A percentile compares a stretch with the other conserved stretches of the same genome.
Evolutionary conservation across 2,888 invertebrate species (phyloP).

Genomic region (Trisateles emortualis): DNA sequence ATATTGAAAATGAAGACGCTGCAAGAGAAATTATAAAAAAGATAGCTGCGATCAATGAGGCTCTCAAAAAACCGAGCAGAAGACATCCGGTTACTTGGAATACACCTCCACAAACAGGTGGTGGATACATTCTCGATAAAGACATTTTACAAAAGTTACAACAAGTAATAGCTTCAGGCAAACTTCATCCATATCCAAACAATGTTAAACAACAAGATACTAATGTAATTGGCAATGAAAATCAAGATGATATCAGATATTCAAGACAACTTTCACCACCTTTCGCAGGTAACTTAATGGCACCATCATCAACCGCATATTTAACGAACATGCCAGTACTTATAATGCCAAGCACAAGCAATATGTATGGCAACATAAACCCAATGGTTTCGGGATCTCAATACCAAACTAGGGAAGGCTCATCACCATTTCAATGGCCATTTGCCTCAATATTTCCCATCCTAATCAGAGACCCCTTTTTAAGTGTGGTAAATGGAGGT

Average conservation of each 20-base stretch:
- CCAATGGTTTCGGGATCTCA: constrained; percentile 44
- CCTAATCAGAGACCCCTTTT: constrained; percentile 85
- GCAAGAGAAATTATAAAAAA: constrained; percentile 83
- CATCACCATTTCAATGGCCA: constrained; percentile 74
- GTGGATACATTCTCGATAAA: constrained; percentile 66
- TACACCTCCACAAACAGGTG: constrained; percentile 57
- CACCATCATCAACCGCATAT: constrained; percentile 59
- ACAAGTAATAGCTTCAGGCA: constrained; percentile 72
- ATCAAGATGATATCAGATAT: constrained; percentile 42
- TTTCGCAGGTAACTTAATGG: constrained; percentile 36
- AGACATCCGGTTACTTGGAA: constrained; percentile 62
- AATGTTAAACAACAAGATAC: constrained; percentile 54
- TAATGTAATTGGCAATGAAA: constrained; percentile 34
- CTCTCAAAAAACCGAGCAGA: constrained; percentile 68
- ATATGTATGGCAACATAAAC: constrained; percentile 50
- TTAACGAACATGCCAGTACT: constrained; percentile 69
- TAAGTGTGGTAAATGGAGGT: constrained; percentile 80
- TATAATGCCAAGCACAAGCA: constrained; percentile 58
- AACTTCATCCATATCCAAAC: constrained; percentile 56
- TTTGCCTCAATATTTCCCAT: constrained; percentile 85
- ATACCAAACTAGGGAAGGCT: constrained; percentile 64
- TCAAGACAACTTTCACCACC: constrained; percentile 52
- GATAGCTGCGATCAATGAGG: constrained; percentile 84
- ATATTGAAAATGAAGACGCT: constrained; percentile 49
- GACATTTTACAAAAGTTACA: constrained; percentile 74